Percentiles rank a stretch among this genome's conserved stretches.
Evolutionary conservation across 2,113 vertebrate species (phyloP).

Genomic region (Carlito syrichta): DNA sequence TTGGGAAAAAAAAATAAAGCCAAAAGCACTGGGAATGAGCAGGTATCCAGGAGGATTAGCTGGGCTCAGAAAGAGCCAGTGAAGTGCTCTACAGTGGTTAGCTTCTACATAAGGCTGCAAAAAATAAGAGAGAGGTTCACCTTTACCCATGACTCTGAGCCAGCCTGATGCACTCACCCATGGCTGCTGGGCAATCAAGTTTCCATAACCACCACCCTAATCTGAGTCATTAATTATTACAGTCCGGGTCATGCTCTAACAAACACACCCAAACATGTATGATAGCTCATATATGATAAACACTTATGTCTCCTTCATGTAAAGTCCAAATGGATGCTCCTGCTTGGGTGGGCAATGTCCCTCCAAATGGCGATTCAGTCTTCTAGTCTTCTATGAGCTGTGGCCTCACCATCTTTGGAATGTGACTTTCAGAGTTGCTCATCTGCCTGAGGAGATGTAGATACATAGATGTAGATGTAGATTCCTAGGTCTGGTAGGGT

Average conservation of each 20-base stretch:
- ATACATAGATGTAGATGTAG: no score
- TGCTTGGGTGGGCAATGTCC: background rate
- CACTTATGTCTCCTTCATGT: background rate
- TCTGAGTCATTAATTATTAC: background rate
- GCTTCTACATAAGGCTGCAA: background rate
- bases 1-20: background rate
- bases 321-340: background rate
- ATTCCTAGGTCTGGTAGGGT: no score
- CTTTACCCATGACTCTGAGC: background rate
- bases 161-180: background rate
- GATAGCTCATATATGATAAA: background rate
- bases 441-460: background rate
- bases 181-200: background rate
- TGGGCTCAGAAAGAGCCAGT: rapidly evolving
- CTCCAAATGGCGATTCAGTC: background rate
- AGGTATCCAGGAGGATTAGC: background rate
- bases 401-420: background rate
- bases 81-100: rapidly evolving
- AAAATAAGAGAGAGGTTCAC: background rate
- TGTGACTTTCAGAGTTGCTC: background rate
- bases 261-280: background rate
- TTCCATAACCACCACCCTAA: background rate
- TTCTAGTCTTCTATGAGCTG: background rate
- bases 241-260: background rate
- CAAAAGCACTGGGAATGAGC: rapidly evolving